Evolutionary conservation across 2,888 invertebrate species (phyloP), one percentile per base, ranked within the genome.

Genomic region (Boloria selene): DNA sequence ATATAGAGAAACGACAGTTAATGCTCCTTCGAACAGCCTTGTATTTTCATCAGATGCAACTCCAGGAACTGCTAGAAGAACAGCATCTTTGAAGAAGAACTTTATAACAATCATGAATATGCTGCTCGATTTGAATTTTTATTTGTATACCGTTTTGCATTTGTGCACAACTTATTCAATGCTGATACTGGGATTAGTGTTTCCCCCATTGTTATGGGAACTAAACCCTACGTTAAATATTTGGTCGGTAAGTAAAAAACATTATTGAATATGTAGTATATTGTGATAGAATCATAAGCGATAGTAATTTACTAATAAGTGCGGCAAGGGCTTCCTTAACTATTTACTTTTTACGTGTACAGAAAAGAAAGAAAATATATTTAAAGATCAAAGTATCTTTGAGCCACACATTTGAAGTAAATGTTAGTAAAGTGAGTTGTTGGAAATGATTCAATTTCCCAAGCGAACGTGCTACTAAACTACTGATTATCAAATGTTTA

Each of bases 1-100:
- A 52, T 94, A 94, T 71, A 87, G 93, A 53, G 94, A 93, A 74
- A 92, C 93, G 0, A 93, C 93, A 1, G 85, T 93, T 0, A 90
- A 93, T 72, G 90, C 88, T 47, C 86, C 86, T 0, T 80, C 81
- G 17, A 81, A 78, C 31, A 81, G 77, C 47, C 74, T 89, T 13
- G 82, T 87, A 0, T 93, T 92, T 58, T 80, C 87, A 0, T 76
- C 86, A 1, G 88, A 90, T 68, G 75, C 87, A 50, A 81, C 89
- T 0, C 80, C 83, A 1, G 92, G 92, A 0, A 86, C 91, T 0
- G 86, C 84, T 0, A 81, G 92, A 72, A 77, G 93, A 61, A 92
- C 92, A 0, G 90, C 90, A 0, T 80, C 86, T 0, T 72, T 91
- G 72, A 88, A 87, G 67, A 92, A 92, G 78, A 90, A 92, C 66